A percentile compares a stretch with the other conserved stretches of the same genome.
phyloP scores from a whole-genome alignment of 2,888 invertebrate genomes.

The Sarcophaga variegata region DNA sequence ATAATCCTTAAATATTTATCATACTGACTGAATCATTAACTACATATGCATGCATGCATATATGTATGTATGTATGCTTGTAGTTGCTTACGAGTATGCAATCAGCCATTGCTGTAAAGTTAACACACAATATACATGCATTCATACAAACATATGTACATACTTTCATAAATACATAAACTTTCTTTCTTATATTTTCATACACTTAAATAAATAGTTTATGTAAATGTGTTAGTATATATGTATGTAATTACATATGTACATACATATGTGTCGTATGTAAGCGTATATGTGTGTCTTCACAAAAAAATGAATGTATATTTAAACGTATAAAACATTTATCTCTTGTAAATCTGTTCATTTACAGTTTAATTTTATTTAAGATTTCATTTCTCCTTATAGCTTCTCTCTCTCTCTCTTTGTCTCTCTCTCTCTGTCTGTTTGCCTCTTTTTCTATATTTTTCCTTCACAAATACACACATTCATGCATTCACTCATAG shows the following conservation, averaged over 20 bases:
- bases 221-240: too few relatives aligned
- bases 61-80: background rate
- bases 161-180: too few relatives aligned
- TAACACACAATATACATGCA: too few relatives aligned
- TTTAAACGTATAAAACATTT: slow-evolving; percentile 50
- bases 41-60: background rate
- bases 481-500: background rate
- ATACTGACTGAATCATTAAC: slow-evolving; percentile 7
- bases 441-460: background rate
- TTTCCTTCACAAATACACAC: background rate
- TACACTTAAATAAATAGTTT: too few relatives aligned
- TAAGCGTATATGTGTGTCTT: background rate
- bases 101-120: background rate
- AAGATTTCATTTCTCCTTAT: slow-evolving; percentile 18
- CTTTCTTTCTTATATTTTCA: too few relatives aligned
- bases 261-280: background rate
- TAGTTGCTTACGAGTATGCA: background rate
- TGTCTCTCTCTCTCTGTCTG: background rate
- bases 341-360: slow-evolving; percentile 53
- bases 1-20: slow-evolving; percentile 11
- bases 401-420: background rate
- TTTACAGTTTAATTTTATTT: slow-evolving; percentile 45
- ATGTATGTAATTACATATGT: too few relatives aligned
- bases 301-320: slow-evolving; percentile 39
- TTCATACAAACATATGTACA: too few relatives aligned